Evolutionary conservation across 2,797 vertebrate species (phyloP), one percentile per base, ranked within the genome.

Genomic region (Rhinichthys osculus): DNA sequence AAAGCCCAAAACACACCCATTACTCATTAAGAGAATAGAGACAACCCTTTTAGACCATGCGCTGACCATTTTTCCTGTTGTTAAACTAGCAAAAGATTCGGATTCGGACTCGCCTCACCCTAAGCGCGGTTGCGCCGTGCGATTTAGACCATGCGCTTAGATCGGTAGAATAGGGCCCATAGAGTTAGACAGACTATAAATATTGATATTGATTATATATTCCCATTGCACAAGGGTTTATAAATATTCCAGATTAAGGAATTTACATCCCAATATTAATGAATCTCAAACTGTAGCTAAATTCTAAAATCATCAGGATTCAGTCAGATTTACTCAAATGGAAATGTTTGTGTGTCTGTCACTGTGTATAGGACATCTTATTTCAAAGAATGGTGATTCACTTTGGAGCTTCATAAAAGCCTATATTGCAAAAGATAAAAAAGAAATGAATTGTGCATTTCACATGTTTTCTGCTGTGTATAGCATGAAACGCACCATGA

Each of bases 111-210:
- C 11, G 3, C 11, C 44, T 13, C 11, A 2, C 11, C 3, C 44
- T 13, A 13, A 47, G 47, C 16, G 47, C 0, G 4, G 13, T 47
- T 13, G 44, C 3, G 1, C 44, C 8, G 42, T 44, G 3, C 1
- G 42, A 10, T 47, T 14, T 5, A 47, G 13, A 47, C 13, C 47
- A 47, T 47, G 1, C 13, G 0, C 47, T 16, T 47, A 0, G 0
- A 47, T 47, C 1, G 1, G 13, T 16, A 47, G 14, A 47, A 14
- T 16, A 47, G 0, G 13, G 44, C 13, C 44, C 13, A 47, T 47
- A 79, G 59, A 82, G 50, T 78, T 44, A 40, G 78, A 44, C 59
- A 71, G 77, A 76, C 82, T 87, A 74, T 54, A 81, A 87, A 84
- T 74, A 88, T 27, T 80, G 52, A 21, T 64, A 87, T 27, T 27